Evolutionary conservation across 1,140 invertebrate species (phyloP).

Genomic region (Macrotrachela quadricornifera): DNA sequence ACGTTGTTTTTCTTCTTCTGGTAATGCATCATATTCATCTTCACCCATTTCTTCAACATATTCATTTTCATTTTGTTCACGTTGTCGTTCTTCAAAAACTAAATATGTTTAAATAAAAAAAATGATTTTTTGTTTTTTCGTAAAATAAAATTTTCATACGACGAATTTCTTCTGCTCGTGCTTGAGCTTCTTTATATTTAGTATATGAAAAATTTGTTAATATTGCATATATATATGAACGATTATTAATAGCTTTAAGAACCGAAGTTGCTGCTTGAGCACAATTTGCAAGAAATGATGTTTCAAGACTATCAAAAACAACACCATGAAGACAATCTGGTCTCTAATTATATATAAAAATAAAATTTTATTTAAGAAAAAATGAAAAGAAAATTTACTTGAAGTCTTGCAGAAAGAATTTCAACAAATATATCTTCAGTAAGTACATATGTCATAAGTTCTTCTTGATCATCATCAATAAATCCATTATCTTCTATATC

Average conservation of each 20-base stretch:
- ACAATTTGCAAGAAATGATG: slow-evolving; percentile 23
- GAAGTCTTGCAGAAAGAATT: slow-evolving; percentile 25
- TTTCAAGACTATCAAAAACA: slow-evolving; percentile 29
- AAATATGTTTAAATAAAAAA: neutral
- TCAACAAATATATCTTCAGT: slow-evolving; percentile 29
- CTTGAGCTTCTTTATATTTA: slow-evolving; percentile 25
- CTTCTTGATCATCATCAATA: too few species aligned
- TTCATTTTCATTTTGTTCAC: slow-evolving; percentile 19
- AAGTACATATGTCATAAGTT: slow-evolving; percentile 11
- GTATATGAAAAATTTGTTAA: slow-evolving; percentile 24
- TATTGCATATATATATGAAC: slow-evolving; percentile 26
- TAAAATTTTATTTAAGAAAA: neutral
- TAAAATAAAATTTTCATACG: slow-evolving; percentile 11
- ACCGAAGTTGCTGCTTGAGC: slow-evolving; percentile 19
- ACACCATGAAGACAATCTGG: slow-evolving; percentile 29
- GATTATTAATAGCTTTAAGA: slow-evolving; percentile 27
- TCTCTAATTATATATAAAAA: slow-evolving; percentile 14
- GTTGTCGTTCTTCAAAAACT: slow-evolving; percentile 11
- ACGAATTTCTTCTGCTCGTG: slow-evolving; percentile 20
- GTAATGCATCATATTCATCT: slow-evolving; percentile 28
- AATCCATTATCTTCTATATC: too few species aligned
- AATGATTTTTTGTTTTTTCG: too few species aligned
- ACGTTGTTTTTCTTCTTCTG: slow-evolving; percentile 19
- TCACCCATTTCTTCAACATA: slow-evolving; percentile 27
- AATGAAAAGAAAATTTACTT: slow-evolving; percentile 14